Conservation (phyloP, 2,113 vertebrate genomes). For the Percopsis transmontana region DNA sequence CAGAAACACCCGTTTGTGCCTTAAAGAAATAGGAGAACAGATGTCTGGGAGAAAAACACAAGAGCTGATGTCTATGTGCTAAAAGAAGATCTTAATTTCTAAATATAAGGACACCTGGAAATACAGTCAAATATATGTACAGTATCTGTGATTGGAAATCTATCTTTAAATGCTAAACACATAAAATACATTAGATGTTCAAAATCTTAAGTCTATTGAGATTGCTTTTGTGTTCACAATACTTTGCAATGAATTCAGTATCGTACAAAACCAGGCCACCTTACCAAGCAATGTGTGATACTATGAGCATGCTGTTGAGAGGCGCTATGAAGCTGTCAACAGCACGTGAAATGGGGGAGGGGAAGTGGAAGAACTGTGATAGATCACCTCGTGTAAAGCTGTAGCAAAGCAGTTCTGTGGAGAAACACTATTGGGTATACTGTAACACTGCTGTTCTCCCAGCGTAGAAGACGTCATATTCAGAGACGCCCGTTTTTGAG, state of each 20-base stretch:
- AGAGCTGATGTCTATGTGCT: neutral
- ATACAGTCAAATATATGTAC: too few species aligned
- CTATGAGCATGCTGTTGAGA: constrained; percentile 24
- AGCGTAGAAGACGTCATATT: constrained; percentile 1
- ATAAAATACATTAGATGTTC: too few species aligned
- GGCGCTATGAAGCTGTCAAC: constrained; percentile 56
- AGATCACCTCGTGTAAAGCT: constrained; percentile 55
- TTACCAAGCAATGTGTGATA: constrained; percentile 48
- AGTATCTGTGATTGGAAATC: too few species aligned
- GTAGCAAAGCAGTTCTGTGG: constrained; percentile 16
- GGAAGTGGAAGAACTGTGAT: constrained; percentile 46
- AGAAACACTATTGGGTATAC: constrained; percentile 35
- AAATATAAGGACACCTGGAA: neutral
- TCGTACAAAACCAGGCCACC: constrained; percentile 34
- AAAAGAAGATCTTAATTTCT: neutral
- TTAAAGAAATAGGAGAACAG: neutral
- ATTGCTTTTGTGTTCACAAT: neutral
- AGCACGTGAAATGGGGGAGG: constrained; percentile 60
- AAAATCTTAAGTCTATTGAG: too few species aligned
- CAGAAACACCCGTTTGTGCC: constrained; percentile 24
- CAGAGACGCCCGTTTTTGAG: neutral
- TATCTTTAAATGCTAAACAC: too few species aligned
- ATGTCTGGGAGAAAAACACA: neutral
- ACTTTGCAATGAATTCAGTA: neutral
- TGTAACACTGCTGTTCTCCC: constrained; percentile 14